Evolutionary conservation across 2,113 vertebrate species (phyloP).

Genomic region (Tachuris rubrigastra): DNA sequence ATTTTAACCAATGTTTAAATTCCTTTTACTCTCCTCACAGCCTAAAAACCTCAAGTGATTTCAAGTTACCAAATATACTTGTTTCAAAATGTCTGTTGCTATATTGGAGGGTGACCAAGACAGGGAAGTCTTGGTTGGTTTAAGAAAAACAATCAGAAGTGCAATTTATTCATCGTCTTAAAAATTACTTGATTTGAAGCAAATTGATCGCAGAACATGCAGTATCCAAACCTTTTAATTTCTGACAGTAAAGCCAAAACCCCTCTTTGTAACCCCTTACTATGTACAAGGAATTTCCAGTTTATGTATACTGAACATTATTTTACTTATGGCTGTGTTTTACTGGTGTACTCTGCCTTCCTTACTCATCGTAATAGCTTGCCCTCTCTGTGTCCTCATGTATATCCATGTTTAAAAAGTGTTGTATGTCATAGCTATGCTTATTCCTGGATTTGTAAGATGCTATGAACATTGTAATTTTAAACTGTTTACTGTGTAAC

Average conservation of each 20-base stretch:
- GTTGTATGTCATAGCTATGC: not conserved
- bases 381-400: not conserved
- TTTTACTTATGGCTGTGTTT: not conserved
- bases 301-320: not conserved
- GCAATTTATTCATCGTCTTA: not conserved
- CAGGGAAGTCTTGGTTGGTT: not conserved
- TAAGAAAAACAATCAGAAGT: not conserved
- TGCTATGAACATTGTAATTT: not conserved
- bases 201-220: not conserved
- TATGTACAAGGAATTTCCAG: not conserved
- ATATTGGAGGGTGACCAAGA: not conserved
- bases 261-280: not conserved
- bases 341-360: not conserved
- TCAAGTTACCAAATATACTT: not conserved
- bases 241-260: not conserved
- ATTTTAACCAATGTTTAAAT: conserved; percentile 10
- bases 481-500: not conserved
- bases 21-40: not conserved
- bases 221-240: not conserved
- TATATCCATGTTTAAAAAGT: not conserved
- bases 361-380: not conserved
- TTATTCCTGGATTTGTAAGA: not conserved
- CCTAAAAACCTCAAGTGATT: not conserved
- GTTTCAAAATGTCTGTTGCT: not conserved
- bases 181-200: not conserved